phyloP scores from a whole-genome alignment of 2,888 invertebrate genomes.

The Torymus auratus region DNA sequence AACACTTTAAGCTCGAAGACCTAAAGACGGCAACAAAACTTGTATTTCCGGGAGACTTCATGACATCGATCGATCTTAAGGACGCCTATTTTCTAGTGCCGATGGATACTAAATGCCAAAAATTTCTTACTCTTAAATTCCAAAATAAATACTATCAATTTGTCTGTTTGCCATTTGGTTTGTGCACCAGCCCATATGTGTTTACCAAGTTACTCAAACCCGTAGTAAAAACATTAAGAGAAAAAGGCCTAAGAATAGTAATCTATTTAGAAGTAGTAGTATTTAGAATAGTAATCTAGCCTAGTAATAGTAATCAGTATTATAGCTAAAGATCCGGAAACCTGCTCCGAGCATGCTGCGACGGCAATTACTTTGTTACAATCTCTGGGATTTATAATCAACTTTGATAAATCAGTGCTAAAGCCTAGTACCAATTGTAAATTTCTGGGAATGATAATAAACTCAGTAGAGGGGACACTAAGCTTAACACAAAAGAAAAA shows the following conservation, averaged over 20 bases:
- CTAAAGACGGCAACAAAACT: constrained; percentile 42
- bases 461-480: neutral
- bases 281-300: constrained; percentile 51
- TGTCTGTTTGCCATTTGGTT: constrained; percentile 58
- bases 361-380: neutral
- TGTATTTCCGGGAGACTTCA: constrained; percentile 27
- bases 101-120: constrained; percentile 52
- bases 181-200: constrained; percentile 51
- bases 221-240: constrained; percentile 39
- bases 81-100: constrained; percentile 58
- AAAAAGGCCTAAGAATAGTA: constrained; percentile 29
- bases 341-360: constrained; percentile 24
- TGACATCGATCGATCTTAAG: constrained; percentile 54
- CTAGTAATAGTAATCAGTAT: too few species aligned
- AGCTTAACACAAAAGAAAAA: constrained; percentile 1
- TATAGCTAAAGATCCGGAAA: constrained; percentile 9
- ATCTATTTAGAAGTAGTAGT: constrained; percentile 58
- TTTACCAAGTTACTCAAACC: constrained; percentile 57
- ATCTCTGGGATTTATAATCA: constrained; percentile 48
- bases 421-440: neutral
- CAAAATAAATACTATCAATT: constrained; percentile 55
- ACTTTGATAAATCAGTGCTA: neutral
- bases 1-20: constrained; percentile 58
- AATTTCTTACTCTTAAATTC: constrained; percentile 60
- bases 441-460: neutral